A percentile compares a stretch with the other conserved stretches of the same genome.
These are phyloP conservation scores for Poeciliopsis paucimaculata DNA, from an alignment of 2,797 vertebrate genomes.

Conservation along the genomic window DNA sequence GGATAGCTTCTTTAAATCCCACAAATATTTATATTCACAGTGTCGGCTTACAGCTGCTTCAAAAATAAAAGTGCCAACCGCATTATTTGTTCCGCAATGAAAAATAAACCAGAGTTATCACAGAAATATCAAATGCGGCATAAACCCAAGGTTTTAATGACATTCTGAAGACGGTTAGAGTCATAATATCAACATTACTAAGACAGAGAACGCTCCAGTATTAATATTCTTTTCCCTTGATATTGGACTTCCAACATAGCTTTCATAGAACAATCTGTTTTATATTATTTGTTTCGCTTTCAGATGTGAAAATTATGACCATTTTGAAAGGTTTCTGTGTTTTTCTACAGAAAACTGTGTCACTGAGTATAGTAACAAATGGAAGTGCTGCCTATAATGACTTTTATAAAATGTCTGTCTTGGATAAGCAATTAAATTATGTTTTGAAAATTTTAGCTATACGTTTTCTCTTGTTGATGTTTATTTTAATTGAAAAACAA, in stretches of 20 bases:
- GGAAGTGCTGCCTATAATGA: not conserved
- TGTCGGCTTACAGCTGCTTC: not conserved
- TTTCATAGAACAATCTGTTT: not conserved
- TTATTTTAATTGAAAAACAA: slow-evolving; percentile 20
- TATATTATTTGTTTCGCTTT: slow-evolving; percentile 21
- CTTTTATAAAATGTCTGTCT: slow-evolving; percentile 7
- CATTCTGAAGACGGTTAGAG: slow-evolving; percentile 30
- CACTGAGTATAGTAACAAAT: not conserved
- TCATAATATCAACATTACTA: slow-evolving; percentile 28
- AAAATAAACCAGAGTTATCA: slow-evolving; percentile 12
- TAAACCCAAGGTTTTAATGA: slow-evolving; percentile 28
- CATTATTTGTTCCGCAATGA: slow-evolving; percentile 14
- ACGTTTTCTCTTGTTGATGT: slow-evolving; percentile 9
- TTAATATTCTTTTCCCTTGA: slow-evolving; percentile 36
- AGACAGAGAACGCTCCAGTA: slow-evolving; percentile 22
- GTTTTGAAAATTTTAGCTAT: slow-evolving; percentile 18
- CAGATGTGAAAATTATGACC: slow-evolving; percentile 24
- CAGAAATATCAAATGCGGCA: slow-evolving; percentile 17
- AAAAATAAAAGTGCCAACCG: not conserved
- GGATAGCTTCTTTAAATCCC: slow-evolving; percentile 8
- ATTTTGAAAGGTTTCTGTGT: slow-evolving; percentile 8
- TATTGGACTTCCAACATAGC: slow-evolving; percentile 23
- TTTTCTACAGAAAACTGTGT: slow-evolving; percentile 5
- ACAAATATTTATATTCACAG: slow-evolving; percentile 11
- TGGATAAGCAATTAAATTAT: slow-evolving; percentile 14